These are phyloP conservation scores for Chydorus sphaericus DNA, from an alignment of 2,888 invertebrate genomes.

Conservation along the genomic window DNA sequence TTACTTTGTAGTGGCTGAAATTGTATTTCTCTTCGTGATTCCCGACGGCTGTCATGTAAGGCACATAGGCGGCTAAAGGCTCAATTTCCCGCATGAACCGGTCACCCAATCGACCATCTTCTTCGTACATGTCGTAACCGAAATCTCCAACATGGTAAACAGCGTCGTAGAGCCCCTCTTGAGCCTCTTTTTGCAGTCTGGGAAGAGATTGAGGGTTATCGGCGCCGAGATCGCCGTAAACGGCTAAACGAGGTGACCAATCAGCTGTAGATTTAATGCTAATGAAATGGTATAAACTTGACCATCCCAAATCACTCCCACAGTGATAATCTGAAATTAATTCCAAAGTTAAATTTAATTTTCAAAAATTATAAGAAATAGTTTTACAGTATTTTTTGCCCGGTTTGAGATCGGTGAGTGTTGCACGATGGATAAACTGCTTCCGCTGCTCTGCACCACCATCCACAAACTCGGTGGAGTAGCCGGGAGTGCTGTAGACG, in stretches of 20 bases:
- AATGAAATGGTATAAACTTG: slow-evolving; percentile 56
- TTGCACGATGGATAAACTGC: slow-evolving; percentile 66
- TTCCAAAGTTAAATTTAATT: no score
- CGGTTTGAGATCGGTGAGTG: slow-evolving; percentile 27
- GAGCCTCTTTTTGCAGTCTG: slow-evolving; percentile 67
- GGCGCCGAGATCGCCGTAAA: slow-evolving; percentile 90
- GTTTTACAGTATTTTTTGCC: slow-evolving; percentile 13
- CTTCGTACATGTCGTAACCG: slow-evolving; percentile 80
- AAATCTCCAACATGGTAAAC: slow-evolving; percentile 88
- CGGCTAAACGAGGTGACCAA: slow-evolving; percentile 67
- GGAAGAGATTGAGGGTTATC: slow-evolving; percentile 76
- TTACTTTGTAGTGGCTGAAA: slow-evolving; percentile 90
- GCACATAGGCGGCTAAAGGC: slow-evolving; percentile 71
- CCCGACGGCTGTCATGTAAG: slow-evolving; percentile 46
- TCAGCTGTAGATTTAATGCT: slow-evolving; percentile 47
- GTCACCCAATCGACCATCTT: slow-evolving; percentile 71
- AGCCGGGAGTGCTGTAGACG: neutral
- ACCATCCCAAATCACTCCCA: slow-evolving; percentile 69
- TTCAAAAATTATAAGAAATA: no score
- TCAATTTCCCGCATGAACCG: slow-evolving; percentile 85
- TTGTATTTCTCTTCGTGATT: slow-evolving; percentile 41
- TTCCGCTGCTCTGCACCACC: slow-evolving; percentile 46
- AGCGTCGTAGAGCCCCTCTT: slow-evolving; percentile 64
- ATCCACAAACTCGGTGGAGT: slow-evolving; percentile 52
- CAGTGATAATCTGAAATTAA: slow-evolving; percentile 57